Evolutionary conservation across 2,113 vertebrate species (phyloP).

Genomic region (Periophthalmus modestus): DNA sequence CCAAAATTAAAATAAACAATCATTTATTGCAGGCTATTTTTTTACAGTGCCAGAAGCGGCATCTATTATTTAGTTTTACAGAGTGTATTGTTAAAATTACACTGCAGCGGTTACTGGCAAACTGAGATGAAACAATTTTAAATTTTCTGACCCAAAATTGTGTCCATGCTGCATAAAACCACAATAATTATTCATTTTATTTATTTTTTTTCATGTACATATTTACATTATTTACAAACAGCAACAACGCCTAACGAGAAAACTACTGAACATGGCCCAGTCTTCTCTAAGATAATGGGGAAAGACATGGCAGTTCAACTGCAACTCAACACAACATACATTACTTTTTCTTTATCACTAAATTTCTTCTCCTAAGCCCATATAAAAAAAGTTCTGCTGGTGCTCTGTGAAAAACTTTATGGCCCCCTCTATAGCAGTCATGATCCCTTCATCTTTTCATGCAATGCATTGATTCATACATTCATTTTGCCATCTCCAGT

Average conservation of each 20-base stretch:
- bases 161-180: slow-evolving; percentile 40
- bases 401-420: slow-evolving; percentile 13
- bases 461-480: slow-evolving; percentile 20
- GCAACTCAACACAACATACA: slow-evolving; percentile 29
- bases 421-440: slow-evolving; percentile 9
- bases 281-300: slow-evolving; percentile 47
- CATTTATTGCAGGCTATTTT: neutral
- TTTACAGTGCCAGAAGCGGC: slow-evolving; percentile 27
- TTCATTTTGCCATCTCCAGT: slow-evolving; percentile 37
- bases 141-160: slow-evolving; percentile 46
- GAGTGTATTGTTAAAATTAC: slow-evolving; percentile 20
- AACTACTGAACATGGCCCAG: slow-evolving; percentile 29
- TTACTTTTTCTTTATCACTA: slow-evolving; percentile 37
- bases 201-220: slow-evolving; percentile 50
- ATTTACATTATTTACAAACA: too few relatives aligned
- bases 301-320: slow-evolving; percentile 52
- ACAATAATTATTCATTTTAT: too few relatives aligned
- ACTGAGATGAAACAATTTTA: slow-evolving; percentile 44
- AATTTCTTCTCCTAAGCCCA: slow-evolving; percentile 10
- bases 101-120: slow-evolving; percentile 30
- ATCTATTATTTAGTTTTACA: slow-evolving; percentile 36
- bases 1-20: neutral
- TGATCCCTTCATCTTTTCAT: slow-evolving; percentile 10
- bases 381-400: neutral
- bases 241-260: slow-evolving; percentile 63